A percentile compares a stretch with the other conserved stretches of the same genome.
These are phyloP conservation scores for Phaetusa simplex DNA, from an alignment of 2,113 vertebrate genomes.

Conservation along the genomic window DNA sequence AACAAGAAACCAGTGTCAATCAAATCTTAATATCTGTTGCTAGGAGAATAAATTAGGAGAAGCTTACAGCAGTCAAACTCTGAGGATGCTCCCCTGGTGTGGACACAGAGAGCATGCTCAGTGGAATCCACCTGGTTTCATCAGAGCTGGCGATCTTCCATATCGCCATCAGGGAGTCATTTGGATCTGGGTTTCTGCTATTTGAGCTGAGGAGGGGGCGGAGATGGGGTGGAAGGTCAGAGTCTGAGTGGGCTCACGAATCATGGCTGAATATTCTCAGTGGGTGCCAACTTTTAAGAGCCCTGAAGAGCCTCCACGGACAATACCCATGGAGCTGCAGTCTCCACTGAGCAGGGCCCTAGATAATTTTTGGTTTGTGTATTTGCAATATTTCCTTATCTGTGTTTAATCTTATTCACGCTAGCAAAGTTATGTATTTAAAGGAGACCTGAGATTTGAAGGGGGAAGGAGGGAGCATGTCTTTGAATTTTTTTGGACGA, in stretches of 20 bases:
- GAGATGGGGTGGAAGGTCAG: neutral
- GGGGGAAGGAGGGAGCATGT: fast-evolving
- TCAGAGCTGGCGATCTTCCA: constrained; percentile 43
- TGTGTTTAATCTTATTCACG: neutral
- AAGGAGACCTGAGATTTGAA: neutral
- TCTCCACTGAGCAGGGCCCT: neutral
- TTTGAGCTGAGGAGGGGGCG: neutral
- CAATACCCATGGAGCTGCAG: neutral
- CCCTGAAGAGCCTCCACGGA: neutral
- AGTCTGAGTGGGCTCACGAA: neutral
- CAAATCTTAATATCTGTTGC: constrained; percentile 40
- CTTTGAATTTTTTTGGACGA: neutral
- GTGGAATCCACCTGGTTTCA: constrained; percentile 35
- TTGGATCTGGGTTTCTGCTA: neutral
- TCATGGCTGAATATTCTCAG: neutral
- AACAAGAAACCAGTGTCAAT: neutral
- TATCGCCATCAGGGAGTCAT: constrained; percentile 1
- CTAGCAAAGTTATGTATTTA: neutral
- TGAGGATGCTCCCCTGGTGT: neutral
- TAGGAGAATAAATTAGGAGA: constrained; percentile 48
- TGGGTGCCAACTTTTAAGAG: neutral
- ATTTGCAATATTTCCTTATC: neutral
- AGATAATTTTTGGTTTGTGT: neutral
- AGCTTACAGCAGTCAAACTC: neutral
- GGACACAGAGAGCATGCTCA: neutral